Percentiles rank a stretch among this genome's conserved stretches.
These are phyloP conservation scores for Ptilorrhoa leucosticta DNA, from an alignment of 2,113 vertebrate genomes.

Conservation along the genomic window DNA sequence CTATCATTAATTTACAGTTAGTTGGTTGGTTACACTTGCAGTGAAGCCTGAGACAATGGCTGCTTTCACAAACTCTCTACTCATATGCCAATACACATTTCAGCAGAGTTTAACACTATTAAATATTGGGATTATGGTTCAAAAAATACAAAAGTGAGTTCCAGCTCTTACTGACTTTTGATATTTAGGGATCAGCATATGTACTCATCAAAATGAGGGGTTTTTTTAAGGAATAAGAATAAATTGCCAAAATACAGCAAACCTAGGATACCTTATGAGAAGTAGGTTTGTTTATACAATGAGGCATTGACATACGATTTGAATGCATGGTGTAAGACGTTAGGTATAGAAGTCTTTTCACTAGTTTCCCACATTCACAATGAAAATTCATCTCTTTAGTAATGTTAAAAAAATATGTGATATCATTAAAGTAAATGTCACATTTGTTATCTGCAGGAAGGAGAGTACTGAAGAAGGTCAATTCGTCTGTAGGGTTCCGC, in stretches of 20 bases:
- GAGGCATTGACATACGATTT: not conserved
- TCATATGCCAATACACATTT: not conserved
- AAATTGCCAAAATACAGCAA: not conserved
- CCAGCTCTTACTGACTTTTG: not conserved
- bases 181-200: not conserved
- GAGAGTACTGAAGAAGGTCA: not conserved
- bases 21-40: not conserved
- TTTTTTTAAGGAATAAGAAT: not conserved
- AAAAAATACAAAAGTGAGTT: not conserved
- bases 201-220: fast-evolving
- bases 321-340: not conserved
- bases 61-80: not conserved
- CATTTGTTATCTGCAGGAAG: not conserved
- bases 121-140: not conserved
- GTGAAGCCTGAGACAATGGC: not conserved
- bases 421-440: not conserved
- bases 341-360: not conserved
- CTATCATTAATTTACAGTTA: not conserved
- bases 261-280: not conserved
- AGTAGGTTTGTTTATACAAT: not conserved
- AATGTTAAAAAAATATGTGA: not conserved
- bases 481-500: not conserved
- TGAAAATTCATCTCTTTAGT: not conserved
- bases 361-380: not conserved
- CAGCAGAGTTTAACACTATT: not conserved